Base-by-base conservation (phyloP, 2,888 invertebrate genomes). In the Itoplectis maculator region DNA sequence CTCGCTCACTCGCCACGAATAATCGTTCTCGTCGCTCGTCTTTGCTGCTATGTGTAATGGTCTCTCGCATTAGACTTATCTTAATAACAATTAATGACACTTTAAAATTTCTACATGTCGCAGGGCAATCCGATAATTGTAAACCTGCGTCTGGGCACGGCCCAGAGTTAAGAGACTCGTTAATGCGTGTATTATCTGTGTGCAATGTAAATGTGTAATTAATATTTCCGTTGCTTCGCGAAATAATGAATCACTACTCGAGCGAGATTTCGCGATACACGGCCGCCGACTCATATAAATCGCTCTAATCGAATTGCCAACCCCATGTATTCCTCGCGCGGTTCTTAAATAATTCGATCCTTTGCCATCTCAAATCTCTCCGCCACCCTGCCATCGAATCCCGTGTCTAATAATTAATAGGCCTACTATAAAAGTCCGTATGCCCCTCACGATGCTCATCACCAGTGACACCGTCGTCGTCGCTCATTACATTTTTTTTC, bases 11-110 rank as follows among this genome's bases (percentile, higher is more conserved):
- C 66, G 70, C 74, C 73, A 79, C 79, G 72, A 81, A 84, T 78
- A 66, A 79, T 84, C 84, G 76, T 72, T 79, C 66, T 68, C 73
- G 66, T 80, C 82, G 77, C 75, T 81, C 85, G 85, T 86, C 79
- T 82, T 85, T 85, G 83, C 81, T 82, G 80, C 72, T 72, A 76
- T 69, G 70, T 81, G 42, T 69, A 75, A 82, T 79, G 69, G 61
- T 82, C 81, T 88, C 86, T 88, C 86, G 86, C 86, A 86, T 89
- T 89, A 89, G 88, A 89, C 89, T 90, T 90, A 88, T 84, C 84
- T 88, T 85, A 89, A 89, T 90, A 92, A 91, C 90, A 90, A 90
- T 92, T 88, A 90, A 91, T 91, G 91, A 91, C 89, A 90, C 89
- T 90, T 88, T 87, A 88, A 90, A 91, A 91, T 91, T 91, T 92